Evolutionary conservation across 2,888 invertebrate species (phyloP), one percentile per base, ranked within the genome.

Genomic region (Esperia sulphurella): DNA sequence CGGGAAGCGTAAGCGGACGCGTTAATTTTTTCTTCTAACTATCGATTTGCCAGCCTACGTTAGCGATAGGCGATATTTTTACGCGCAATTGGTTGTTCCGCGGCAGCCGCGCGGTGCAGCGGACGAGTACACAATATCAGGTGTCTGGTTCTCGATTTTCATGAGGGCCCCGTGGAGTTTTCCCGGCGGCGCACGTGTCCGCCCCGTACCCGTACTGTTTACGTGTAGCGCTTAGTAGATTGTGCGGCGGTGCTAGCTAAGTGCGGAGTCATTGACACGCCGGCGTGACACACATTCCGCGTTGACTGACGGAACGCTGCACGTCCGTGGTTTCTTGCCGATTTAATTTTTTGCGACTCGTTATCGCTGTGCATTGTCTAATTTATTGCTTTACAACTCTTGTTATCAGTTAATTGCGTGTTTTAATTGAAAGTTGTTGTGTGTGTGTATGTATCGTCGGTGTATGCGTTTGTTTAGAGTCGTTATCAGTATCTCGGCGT

Each of bases 281-380:
- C 76, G 75, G 72, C 80, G 73, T 91, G 90, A 90, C 90, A 90
- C 75, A 89, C 87, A 90, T 89, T 87, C 86, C 74, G 75, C 72
- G 63, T 55, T 65, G 72, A 69, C 71, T 79, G 83, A 80, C 80
- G 75, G 80, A 70, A 71, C 75, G 74, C 63, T 65, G 68, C 75
- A 78, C 78, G 79, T 76, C 74, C 70, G 73, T 67, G 68, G 68
- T 70, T 70, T 79, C 76, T 71, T 73, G 76, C 75, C 71, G 61
- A 60, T 59, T 56, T 59, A 40, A 5, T 39, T 57, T 61, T 65
- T 72, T 68, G 61, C 59, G 57, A 49, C 53, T 35, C 43, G 48
- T 53, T 64, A 65, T 59, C 61, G 53, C 55, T 50, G 61, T 63
- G 65, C 63, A 62, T 62, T 63, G 62, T 68, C 70, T 67, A 72